A percentile compares a stretch with the other conserved stretches of the same genome.
Conservation (phyloP, 2,113 vertebrate genomes). For the Xenopus borealis region DNA sequence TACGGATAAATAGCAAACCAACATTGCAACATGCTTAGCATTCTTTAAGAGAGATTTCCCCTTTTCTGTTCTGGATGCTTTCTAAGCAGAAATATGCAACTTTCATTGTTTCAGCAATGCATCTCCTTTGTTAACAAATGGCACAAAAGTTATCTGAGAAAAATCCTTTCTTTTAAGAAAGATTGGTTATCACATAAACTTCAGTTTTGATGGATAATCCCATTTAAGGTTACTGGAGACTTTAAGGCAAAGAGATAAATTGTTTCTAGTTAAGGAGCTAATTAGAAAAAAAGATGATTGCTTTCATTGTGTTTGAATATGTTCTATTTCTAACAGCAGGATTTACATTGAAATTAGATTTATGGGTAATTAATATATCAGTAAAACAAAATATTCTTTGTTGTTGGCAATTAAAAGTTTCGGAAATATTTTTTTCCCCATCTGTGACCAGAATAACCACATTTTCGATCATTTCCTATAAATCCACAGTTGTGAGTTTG, state of each 20-base stretch:
- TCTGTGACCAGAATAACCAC: not conserved
- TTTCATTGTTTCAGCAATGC: constrained; percentile 26
- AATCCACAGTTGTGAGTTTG: not conserved
- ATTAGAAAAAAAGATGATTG: constrained; percentile 47
- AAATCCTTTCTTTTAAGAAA: constrained; percentile 35
- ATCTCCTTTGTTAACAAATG: constrained; percentile 39
- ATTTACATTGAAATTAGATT: constrained; percentile 47
- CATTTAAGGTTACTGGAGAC: constrained; percentile 46
- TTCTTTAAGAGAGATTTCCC: constrained; percentile 11
- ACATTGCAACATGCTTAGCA: not conserved
- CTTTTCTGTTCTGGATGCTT: constrained; percentile 35
- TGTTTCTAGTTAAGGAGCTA: constrained; percentile 46
- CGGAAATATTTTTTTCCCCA: constrained; percentile 10
- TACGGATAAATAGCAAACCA: not conserved
- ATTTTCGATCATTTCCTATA: not conserved
- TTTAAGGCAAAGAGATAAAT: constrained; percentile 44
- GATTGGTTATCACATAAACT: constrained; percentile 47
- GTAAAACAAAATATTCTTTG: constrained; percentile 45
- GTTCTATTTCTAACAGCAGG: constrained; percentile 40
- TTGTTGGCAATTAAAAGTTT: constrained; percentile 42
- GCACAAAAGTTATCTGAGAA: constrained; percentile 37
- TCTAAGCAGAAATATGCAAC: constrained; percentile 37
- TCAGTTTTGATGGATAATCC: constrained; percentile 46
- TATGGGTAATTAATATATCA: constrained; percentile 48
- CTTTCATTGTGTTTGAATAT: constrained; percentile 43